These are phyloP conservation scores for Marmota monax DNA, from an alignment of 2,113 vertebrate species.

Conservation along the genomic window DNA sequence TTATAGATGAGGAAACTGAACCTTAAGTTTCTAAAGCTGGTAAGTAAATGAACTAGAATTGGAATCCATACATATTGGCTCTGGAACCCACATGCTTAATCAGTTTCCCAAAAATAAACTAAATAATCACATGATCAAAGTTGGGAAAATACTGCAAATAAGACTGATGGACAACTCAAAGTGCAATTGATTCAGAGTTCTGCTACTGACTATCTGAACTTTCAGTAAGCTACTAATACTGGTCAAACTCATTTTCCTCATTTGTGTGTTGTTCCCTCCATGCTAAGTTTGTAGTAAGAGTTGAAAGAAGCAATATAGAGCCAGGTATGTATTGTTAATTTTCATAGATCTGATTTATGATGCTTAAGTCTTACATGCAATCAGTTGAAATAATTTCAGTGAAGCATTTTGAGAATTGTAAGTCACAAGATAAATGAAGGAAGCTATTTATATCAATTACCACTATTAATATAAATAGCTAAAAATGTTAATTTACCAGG, in stretches of 20 bases:
- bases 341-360: background rate
- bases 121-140: background rate
- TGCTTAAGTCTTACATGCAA: background rate
- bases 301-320: background rate
- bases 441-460: slow-evolving; percentile 32
- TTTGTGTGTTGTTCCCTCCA: background rate
- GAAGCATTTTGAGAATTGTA: background rate
- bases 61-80: background rate
- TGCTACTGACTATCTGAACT: background rate
- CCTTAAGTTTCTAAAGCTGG: background rate
- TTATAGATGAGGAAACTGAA: background rate
- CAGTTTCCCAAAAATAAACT: background rate
- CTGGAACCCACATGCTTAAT: background rate
- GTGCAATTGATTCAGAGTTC: background rate
- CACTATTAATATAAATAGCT: background rate
- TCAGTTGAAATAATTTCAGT: slow-evolving; percentile 38
- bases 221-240: background rate
- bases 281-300: background rate
- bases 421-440: slow-evolving; percentile 28
- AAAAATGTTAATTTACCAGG: background rate
- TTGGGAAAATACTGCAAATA: background rate
- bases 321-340: background rate
- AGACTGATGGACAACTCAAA: background rate
- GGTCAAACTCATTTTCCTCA: background rate
- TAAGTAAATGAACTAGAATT: slow-evolving; percentile 1